Evolutionary conservation across 2,113 vertebrate genomes (phyloP).

Genomic region (Phylloscopus trochilus): DNA sequence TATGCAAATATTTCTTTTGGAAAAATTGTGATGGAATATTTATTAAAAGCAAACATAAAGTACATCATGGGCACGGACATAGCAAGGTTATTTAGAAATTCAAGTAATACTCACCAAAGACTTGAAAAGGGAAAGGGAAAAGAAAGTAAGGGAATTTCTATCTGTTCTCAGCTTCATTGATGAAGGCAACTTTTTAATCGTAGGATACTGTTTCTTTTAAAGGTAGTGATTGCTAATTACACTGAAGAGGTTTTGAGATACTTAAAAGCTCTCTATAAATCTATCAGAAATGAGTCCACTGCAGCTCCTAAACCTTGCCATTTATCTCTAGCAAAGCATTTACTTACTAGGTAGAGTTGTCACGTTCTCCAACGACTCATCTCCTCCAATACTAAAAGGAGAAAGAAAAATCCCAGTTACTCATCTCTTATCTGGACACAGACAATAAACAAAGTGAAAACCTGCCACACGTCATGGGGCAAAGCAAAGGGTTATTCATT

Average conservation of each 20-base stretch:
- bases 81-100: background rate
- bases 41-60: background rate
- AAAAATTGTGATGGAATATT: background rate
- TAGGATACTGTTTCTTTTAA: background rate
- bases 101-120: background rate
- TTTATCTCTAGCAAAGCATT: background rate
- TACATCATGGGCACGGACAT: background rate
- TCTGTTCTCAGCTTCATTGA: background rate
- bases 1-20: background rate
- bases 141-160: background rate
- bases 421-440: background rate
- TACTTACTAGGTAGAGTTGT: conserved; percentile 93
- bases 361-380: conserved; percentile 74
- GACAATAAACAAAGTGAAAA: background rate
- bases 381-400: conserved; percentile 84
- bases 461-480: background rate
- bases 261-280: background rate
- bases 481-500: background rate
- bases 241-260: background rate
- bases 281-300: background rate
- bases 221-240: background rate
- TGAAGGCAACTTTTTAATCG: background rate
- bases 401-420: background rate
- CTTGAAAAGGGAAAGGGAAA: background rate
- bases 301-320: background rate